Base-by-base conservation (phyloP, 2,797 vertebrate species). In the Sardinella longiceps region DNA sequence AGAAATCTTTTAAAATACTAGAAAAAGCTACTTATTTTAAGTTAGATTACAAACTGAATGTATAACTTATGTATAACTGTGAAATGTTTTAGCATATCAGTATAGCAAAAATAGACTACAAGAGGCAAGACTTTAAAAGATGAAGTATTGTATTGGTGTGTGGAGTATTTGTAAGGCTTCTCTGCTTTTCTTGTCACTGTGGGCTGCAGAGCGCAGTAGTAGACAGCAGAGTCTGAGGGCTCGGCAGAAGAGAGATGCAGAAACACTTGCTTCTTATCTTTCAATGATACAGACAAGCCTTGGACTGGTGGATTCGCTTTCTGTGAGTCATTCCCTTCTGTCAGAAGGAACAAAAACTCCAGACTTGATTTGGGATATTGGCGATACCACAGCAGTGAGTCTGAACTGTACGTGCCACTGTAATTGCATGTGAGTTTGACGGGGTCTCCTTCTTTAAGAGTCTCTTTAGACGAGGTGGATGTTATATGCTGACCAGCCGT, bases 351-450 rank as follows among this genome's bases (percentile, higher is more conserved):
- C 33, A 85, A 33, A 39, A 87, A 86, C 43, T 84, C 33, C 48
- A 84, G 85, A 37, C 70, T 84, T 53, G 85, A 87, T 80, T 28
- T 70, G 14, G 81, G 74, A 25, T 87, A 85, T 37, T 87, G 87
- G 15, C 84, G 85, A 58, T 87, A 88, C 87, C 87, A 88, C 1
- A 82, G 85, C 18, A 88, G 87, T 50, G 51, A 11, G 66, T 87
- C 84, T 9, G 66, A 37, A 33, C 33, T 39, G 33, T 39, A 74
- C 7, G 66, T 39, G 33, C 33, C 66, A 7, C 10, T 74, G 37
- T 74, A 74, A 23, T 74, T 74, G 14, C 66, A 74, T 37, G 33
- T 74, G 3, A 74, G 66, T 12, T 6, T 18, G 66, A 74, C 23
- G 5, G 56, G 28, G 46, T 82, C 30, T 12, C 82, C 82, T 18